Evolutionary conservation across 2,797 vertebrate species (phyloP), one percentile per base, ranked within the genome.

Genomic region (Rhinichthys osculus): DNA sequence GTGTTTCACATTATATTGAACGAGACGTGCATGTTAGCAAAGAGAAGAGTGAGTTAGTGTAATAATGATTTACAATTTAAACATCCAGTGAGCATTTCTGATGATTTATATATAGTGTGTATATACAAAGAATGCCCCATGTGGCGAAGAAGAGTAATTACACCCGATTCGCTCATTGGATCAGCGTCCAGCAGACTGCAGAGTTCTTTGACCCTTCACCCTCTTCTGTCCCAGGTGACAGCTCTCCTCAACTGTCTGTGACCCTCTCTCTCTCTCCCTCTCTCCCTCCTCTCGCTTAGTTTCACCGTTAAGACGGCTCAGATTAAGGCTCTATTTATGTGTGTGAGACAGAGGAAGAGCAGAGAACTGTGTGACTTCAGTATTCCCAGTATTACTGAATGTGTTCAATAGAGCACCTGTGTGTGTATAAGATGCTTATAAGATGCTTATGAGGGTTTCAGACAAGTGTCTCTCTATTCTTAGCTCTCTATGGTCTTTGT

Each of bases 271-370:
- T 3, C 42, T 42, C 40, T 44, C 73, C 71, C 19, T 47, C 59
- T 33, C 59, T 73, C 40, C 44, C 16, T 64, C 50, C 50, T 64
- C 47, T 78, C 35, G 23, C 35, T 67, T 66, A 30, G 33, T 71
- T 62, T 73, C 71, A 82, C 57, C 69, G 40, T 83, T 88, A 88
- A 89, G 84, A 81, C 78, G 81, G 86, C 87, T 87, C 82, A 85
- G 89, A 86, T 89, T 89, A 87, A 83, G 47, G 44, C 44, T 82
- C 84, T 86, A 86, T 88, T 89, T 88, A 84, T 85, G 81, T 79
- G 19, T 81, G 62, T 77, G 80, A 82, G 54, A 85, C 72, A 50
- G 70, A 80, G 85, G 83, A 73, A 66, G 57, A 83, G 67, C 69
- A 70, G 11, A 59, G 78, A 70, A 42, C 44, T 87, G 79, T 69